A percentile compares a stretch with the other conserved stretches of the same genome.
Conservation (phyloP, 2,113 vertebrate genomes). For the Pholis gunnellus region DNA sequence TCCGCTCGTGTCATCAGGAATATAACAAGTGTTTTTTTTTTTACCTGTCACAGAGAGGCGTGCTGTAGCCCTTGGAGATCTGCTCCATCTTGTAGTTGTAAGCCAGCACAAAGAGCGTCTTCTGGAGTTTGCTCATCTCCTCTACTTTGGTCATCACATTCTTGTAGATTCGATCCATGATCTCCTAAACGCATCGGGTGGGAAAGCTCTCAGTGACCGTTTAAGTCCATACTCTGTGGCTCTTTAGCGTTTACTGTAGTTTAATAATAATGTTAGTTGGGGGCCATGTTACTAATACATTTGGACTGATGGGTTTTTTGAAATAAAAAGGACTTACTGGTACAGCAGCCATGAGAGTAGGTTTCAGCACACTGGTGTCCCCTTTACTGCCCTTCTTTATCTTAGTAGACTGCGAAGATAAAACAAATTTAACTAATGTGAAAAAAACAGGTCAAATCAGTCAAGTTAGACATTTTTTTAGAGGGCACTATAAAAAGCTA, state of each 20-base stretch:
- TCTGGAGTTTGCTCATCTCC: slow-evolving; percentile 94
- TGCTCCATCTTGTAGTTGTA: slow-evolving; percentile 99
- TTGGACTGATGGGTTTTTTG: neutral
- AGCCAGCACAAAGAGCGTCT: slow-evolving; percentile 93
- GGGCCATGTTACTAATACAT: neutral
- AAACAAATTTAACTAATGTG: too few species aligned
- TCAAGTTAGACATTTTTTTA: neutral
- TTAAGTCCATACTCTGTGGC: neutral
- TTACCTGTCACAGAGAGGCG: slow-evolving; percentile 94
- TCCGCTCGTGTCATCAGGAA: neutral
- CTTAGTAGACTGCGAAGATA: slow-evolving; percentile 90
- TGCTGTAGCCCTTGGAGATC: slow-evolving; percentile 92
- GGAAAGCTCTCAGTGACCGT: neutral
- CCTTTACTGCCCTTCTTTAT: slow-evolving; percentile 99
- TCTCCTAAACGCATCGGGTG: slow-evolving; percentile 86
- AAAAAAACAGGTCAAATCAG: neutral
- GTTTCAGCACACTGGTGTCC: slow-evolving; percentile 91
- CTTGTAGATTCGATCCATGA: slow-evolving; percentile 99
- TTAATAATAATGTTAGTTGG: too few species aligned
- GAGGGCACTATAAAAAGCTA: neutral
- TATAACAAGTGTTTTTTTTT: neutral
- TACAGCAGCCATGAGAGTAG: slow-evolving; percentile 97
- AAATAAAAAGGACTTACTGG: slow-evolving; percentile 86
- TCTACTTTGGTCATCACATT: slow-evolving; percentile 98
- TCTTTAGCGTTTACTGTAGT: too few species aligned